Evolutionary conservation across 2,888 invertebrate species (phyloP).

Genomic region (Digitonthophagus gazella): DNA sequence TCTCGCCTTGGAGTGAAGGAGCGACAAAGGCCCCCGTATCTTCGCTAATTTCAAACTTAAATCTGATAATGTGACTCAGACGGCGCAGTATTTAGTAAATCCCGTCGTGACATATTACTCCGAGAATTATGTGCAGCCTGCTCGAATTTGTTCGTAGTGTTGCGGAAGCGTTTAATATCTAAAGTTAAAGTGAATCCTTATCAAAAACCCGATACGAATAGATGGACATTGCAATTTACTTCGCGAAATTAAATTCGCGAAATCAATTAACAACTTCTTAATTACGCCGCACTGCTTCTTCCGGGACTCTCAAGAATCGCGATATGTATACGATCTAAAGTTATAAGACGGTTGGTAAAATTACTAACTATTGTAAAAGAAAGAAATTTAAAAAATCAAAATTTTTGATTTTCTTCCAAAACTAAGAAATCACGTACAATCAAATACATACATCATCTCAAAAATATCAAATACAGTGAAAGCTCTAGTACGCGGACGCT

Average conservation of each 20-base stretch:
- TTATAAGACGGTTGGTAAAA: too few relatives aligned
- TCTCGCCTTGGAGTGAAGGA: constrained; percentile 1
- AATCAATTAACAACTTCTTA: constrained; percentile 20
- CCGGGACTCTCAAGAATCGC: neutral
- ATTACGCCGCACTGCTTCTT: neutral
- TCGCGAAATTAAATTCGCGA: constrained; percentile 34
- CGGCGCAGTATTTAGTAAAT: constrained; percentile 38
- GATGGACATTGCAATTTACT: neutral
- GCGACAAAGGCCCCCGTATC: constrained; percentile 28
- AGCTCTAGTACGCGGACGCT: too few relatives aligned
- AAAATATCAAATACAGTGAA: too few relatives aligned
- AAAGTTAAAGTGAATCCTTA: constrained; percentile 46
- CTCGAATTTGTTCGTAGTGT: constrained; percentile 36
- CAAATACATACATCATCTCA: too few relatives aligned
- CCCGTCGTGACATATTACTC: constrained; percentile 36
- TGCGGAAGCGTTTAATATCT: constrained; percentile 43
- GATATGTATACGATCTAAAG: neutral
- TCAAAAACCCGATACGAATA: constrained; percentile 36
- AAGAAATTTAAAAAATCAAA: too few relatives aligned
- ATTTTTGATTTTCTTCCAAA: too few relatives aligned
- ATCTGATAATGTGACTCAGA: constrained; percentile 39
- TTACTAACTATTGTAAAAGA: too few relatives aligned
- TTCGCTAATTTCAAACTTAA: constrained; percentile 40
- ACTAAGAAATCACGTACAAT: too few relatives aligned
- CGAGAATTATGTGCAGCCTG: constrained; percentile 36